Evolutionary conservation across 2,888 invertebrate species (phyloP).

Genomic region (Synergus laeviventris): DNA sequence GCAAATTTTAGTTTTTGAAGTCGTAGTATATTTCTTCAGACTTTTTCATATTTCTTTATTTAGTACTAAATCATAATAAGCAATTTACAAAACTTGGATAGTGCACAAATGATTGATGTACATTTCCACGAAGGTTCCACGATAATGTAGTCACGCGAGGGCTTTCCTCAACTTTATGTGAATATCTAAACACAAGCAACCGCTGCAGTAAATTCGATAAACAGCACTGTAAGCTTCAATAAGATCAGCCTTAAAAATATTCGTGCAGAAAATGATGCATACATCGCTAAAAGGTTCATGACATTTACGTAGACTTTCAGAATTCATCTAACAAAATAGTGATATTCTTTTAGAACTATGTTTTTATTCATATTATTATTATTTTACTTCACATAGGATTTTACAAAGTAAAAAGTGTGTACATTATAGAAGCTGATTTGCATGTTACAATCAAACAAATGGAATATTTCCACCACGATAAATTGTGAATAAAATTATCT

Average conservation of each 20-base stretch:
- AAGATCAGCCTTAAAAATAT: slow-evolving; percentile 19
- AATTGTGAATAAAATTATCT: not conserved
- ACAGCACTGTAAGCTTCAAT: not conserved
- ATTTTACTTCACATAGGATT: too few relatives aligned
- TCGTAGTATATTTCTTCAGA: too few relatives aligned
- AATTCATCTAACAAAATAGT: too few relatives aligned
- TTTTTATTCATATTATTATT: too few relatives aligned
- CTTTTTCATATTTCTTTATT: not conserved
- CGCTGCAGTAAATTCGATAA: slow-evolving; percentile 16
- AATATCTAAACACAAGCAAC: slow-evolving; percentile 4
- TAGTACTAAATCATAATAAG: not conserved
- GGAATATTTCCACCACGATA: not conserved
- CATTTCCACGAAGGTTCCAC: slow-evolving; percentile 23
- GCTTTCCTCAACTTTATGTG: slow-evolving; percentile 31
- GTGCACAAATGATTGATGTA: slow-evolving; percentile 35
- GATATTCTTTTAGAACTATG: too few relatives aligned
- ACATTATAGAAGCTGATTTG: too few relatives aligned
- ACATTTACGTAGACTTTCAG: too few relatives aligned
- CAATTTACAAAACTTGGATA: slow-evolving; percentile 22
- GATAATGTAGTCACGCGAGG: slow-evolving; percentile 23
- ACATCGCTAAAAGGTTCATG: too few relatives aligned
- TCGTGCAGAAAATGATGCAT: not conserved
- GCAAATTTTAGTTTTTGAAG: too few relatives aligned
- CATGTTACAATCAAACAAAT: too few relatives aligned
- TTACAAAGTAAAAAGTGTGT: not conserved